Conservation (phyloP, 2,797 vertebrate genomes). For the Myripristis murdjan region DNA sequence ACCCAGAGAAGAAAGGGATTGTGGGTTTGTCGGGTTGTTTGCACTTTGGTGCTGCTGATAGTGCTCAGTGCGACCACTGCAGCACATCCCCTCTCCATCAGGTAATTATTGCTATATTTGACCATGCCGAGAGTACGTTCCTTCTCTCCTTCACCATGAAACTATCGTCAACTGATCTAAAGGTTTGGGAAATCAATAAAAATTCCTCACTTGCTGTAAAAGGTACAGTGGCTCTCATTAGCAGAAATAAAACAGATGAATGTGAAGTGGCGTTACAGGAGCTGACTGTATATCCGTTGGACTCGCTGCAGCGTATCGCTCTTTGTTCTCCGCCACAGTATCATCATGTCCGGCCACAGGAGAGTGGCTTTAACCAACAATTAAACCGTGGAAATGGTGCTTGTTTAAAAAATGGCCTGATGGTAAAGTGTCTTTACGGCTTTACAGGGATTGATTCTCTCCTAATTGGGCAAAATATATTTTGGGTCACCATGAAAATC, state of each 20-base stretch:
- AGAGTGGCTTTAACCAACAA: conserved; percentile 45
- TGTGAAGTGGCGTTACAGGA: conserved; percentile 38
- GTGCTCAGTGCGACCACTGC: too few species aligned
- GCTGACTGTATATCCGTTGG: conserved; percentile 28
- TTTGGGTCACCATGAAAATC: too few species aligned
- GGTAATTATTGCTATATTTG: conserved; percentile 10
- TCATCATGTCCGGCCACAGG: conserved; percentile 15
- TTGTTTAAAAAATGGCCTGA: background rate
- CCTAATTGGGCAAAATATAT: conserved; percentile 28
- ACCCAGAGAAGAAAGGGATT: too few species aligned
- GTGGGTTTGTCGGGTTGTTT: too few species aligned
- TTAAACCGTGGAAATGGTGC: conserved; percentile 5
- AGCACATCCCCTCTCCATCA: too few species aligned
- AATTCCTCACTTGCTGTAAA: conserved; percentile 68
- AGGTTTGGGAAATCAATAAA: conserved; percentile 66
- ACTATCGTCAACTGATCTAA: conserved; percentile 63
- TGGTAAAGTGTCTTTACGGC: conserved; percentile 19
- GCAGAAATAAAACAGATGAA: conserved; percentile 55
- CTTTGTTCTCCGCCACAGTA: conserved; percentile 30
- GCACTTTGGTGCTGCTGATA: too few species aligned
- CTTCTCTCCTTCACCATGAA: conserved; percentile 24
- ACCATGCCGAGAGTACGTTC: conserved; percentile 23
- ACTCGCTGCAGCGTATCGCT: conserved; percentile 28
- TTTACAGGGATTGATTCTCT: conserved; percentile 21
- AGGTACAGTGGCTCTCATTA: conserved; percentile 65